phyloP scores from a whole-genome alignment of 1,140 invertebrate species.

The Acromyrmex echinatior region DNA sequence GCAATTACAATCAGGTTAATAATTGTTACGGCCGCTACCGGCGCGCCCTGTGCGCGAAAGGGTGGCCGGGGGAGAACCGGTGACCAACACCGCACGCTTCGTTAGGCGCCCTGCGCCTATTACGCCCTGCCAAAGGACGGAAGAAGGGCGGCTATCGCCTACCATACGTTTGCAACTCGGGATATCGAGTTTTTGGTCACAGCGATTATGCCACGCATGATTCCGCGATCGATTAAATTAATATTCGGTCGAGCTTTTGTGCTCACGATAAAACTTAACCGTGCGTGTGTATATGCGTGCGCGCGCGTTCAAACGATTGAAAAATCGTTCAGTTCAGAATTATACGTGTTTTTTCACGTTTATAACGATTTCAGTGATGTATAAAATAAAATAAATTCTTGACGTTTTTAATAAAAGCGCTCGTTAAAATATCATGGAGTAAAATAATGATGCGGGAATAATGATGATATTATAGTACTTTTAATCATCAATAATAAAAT shows the following conservation, averaged over 20 bases:
- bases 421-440: conserved; percentile 52
- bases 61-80: conserved; percentile 35
- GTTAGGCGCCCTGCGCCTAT: conserved; percentile 67
- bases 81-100: conserved; percentile 68
- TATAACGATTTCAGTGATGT: conserved; percentile 52
- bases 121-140: conserved; percentile 63
- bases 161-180: conserved; percentile 59
- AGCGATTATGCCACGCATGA: conserved; percentile 64
- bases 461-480: conserved; percentile 53
- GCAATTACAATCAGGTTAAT: conserved; percentile 86
- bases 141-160: conserved; percentile 50
- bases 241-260: conserved; percentile 59
- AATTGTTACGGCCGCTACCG: conserved; percentile 79
- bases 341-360: conserved; percentile 59
- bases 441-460: conserved; percentile 63
- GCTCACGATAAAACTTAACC: conserved; percentile 51
- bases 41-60: conserved; percentile 43
- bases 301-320: conserved; percentile 52
- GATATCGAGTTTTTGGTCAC: conserved; percentile 64
- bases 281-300: conserved; percentile 7
- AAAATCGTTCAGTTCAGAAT: conserved; percentile 53
- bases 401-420: conserved; percentile 60
- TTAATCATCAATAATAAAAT: conserved; percentile 54
- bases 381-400: conserved; percentile 63
- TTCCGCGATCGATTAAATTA: conserved; percentile 62